These are phyloP conservation scores for Luscinia megarhynchos DNA, from an alignment of 2,797 vertebrate species.

Conservation along the genomic window DNA sequence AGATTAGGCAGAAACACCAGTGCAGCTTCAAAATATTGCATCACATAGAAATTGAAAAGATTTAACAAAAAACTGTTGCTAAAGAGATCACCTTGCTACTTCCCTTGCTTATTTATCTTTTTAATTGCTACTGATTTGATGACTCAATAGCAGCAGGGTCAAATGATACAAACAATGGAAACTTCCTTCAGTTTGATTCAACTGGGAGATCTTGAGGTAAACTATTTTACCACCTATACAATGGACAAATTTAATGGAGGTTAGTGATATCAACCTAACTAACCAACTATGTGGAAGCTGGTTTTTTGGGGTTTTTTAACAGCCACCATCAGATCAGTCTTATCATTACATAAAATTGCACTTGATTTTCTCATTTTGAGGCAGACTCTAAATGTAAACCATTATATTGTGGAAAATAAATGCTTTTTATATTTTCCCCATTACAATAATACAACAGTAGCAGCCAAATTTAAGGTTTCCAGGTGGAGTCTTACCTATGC, in stretches of 20 bases:
- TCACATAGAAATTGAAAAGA: background rate
- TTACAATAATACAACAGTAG: background rate
- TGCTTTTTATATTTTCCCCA: background rate
- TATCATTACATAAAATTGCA: background rate
- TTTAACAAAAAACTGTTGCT: background rate
- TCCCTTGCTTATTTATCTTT: background rate
- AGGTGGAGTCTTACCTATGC: background rate
- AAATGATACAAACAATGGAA: background rate
- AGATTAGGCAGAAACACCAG: background rate
- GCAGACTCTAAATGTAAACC: background rate
- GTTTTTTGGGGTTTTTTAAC: background rate
- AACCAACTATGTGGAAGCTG: background rate
- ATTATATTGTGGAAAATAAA: background rate
- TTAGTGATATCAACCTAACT: background rate
- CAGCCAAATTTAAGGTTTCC: background rate
- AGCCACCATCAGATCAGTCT: background rate
- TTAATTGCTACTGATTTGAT: background rate
- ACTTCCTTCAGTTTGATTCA: background rate
- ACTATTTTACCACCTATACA: background rate
- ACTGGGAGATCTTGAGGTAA: background rate
- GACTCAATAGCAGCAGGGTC: background rate
- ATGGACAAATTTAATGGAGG: background rate
- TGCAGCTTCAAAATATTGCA: background rate
- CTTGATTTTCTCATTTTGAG: background rate
- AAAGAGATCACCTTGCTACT: background rate